These are phyloP conservation scores for Pedetes capensis DNA, from an alignment of 2,113 vertebrate genomes.

Conservation along the genomic window DNA sequence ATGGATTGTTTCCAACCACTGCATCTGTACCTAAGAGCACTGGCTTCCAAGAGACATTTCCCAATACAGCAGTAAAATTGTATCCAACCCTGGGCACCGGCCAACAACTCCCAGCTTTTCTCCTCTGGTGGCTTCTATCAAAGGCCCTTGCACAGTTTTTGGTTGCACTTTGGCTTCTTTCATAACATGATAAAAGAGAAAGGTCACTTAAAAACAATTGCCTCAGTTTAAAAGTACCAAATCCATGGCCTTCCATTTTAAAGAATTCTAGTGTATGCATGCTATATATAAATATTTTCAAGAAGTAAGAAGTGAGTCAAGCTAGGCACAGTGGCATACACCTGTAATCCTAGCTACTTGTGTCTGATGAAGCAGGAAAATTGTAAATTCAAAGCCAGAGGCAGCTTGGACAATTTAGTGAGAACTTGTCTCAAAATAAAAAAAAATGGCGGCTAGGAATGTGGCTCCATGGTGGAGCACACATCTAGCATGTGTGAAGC, in stretches of 20 bases:
- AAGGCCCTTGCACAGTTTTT: not conserved
- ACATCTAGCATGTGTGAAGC: too few species aligned
- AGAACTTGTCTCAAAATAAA: too few species aligned
- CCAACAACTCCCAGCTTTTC: not conserved
- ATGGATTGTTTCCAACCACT: slow-evolving; percentile 32
- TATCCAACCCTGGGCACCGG: not conserved
- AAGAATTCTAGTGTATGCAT: not conserved
- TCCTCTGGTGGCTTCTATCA: not conserved
- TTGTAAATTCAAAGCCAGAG: too few species aligned
- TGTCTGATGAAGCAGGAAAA: too few species aligned
- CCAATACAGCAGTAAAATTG: slow-evolving; percentile 17
- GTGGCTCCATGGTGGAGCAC: too few species aligned
- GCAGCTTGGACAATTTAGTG: too few species aligned
- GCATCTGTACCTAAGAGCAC: slow-evolving; percentile 23
- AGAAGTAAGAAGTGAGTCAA: too few species aligned
- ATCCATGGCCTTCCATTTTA: not conserved
- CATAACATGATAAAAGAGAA: not conserved
- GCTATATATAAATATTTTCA: not conserved
- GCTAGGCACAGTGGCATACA: too few species aligned
- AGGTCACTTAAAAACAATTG: not conserved
- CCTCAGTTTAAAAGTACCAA: not conserved
- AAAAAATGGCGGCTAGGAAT: too few species aligned
- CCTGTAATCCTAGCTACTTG: too few species aligned
- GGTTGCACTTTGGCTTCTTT: not conserved
- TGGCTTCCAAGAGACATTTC: slow-evolving; percentile 9